Evolutionary conservation across 2,113 vertebrate species (phyloP).

Genomic region (Philantomba maxwellii): DNA sequence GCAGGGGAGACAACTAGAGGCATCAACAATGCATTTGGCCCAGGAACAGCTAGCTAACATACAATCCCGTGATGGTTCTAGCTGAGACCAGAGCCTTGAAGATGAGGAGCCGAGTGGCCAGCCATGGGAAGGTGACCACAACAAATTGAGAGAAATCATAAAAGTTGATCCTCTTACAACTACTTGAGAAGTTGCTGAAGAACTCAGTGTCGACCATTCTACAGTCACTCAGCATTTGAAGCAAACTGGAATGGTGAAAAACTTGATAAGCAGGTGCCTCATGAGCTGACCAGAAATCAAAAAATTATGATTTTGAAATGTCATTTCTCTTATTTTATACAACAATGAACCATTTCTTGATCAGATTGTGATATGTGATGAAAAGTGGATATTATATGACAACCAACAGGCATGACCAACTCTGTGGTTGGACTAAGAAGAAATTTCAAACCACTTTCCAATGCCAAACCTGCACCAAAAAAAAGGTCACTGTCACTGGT

Average conservation of each 20-base stretch:
- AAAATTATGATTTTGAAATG: neutral
- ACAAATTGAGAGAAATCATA: neutral
- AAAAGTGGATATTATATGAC: neutral
- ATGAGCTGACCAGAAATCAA: neutral
- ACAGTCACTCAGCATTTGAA: neutral
- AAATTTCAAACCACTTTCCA: neutral
- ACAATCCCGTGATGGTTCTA: neutral
- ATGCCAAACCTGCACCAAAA: neutral
- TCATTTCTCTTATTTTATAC: neutral
- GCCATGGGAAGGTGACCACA: neutral
- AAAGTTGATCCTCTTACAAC: neutral
- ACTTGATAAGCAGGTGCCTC: neutral
- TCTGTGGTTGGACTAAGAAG: neutral
- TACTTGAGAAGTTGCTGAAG: neutral
- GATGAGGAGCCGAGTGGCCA: neutral
- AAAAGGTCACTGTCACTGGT: neutral
- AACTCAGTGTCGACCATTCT: neutral
- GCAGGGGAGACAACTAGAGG: neutral
- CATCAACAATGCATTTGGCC: neutral
- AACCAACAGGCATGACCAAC: neutral
- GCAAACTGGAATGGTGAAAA: neutral
- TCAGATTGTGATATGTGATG: neutral
- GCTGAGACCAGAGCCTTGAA: neutral
- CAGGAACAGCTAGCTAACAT: neutral
- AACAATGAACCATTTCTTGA: neutral